These are phyloP conservation scores for Drosophila lacteicornis DNA, from an alignment of 1,140 invertebrate genomes.

Conservation along the genomic window DNA sequence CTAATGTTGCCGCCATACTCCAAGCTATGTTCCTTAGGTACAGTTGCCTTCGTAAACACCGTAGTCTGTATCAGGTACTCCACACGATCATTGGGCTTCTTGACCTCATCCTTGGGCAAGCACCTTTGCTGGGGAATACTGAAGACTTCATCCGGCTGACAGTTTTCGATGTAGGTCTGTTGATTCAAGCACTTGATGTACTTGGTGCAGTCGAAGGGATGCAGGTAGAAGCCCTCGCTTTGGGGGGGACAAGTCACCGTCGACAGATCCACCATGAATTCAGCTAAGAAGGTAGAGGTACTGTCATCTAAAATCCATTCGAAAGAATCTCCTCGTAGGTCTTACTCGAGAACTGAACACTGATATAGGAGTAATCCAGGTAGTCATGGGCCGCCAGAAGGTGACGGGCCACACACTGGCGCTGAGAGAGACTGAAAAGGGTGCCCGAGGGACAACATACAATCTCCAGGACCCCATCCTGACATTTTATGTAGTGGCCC, in stretches of 20 bases:
- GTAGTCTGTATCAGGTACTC: slow-evolving; percentile 42
- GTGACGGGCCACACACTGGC: slow-evolving; percentile 24
- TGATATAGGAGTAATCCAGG: slow-evolving; percentile 62
- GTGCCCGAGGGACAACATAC: slow-evolving; percentile 48
- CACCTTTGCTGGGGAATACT: slow-evolving; percentile 65
- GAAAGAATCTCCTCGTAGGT: not conserved
- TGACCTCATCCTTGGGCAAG: slow-evolving; percentile 47
- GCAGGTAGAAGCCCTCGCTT: slow-evolving; percentile 86
- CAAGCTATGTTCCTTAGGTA: not conserved
- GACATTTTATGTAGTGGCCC: slow-evolving; percentile 62
- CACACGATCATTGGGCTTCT: slow-evolving; percentile 59
- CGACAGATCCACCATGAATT: slow-evolving; percentile 51
- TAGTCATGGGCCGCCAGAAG: slow-evolving; percentile 55
- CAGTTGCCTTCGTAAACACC: not conserved
- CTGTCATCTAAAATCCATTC: slow-evolving; percentile 11
- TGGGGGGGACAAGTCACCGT: slow-evolving; percentile 60
- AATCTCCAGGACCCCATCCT: slow-evolving; percentile 57
- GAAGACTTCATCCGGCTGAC: slow-evolving; percentile 81
- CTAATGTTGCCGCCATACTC: not conserved
- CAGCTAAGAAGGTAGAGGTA: slow-evolving; percentile 12
- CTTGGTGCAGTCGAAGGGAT: slow-evolving; percentile 88
- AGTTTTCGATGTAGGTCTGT: slow-evolving; percentile 86
- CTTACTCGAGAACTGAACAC: slow-evolving; percentile 61
- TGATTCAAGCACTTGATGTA: slow-evolving; percentile 89
- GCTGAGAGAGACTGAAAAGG: slow-evolving; percentile 63